A percentile compares a stretch with the other conserved stretches of the same genome.
Conservation (phyloP, 2,113 vertebrate genomes). For the Eulemur rufifrons region DNA sequence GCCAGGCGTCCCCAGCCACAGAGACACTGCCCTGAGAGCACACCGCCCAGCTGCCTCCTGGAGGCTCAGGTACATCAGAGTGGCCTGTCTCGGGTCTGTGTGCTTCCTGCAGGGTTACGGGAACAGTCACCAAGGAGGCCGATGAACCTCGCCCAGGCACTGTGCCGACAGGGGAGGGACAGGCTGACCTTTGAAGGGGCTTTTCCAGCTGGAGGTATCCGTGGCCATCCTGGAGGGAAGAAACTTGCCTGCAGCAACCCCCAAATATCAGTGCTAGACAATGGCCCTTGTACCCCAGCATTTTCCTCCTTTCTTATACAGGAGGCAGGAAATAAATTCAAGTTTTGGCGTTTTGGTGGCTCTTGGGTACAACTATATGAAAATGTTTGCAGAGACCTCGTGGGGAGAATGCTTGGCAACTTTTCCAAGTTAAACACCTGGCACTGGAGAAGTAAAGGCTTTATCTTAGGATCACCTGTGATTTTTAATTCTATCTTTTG, state of each 20-base stretch:
- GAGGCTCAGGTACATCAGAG: background rate
- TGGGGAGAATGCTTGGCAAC: background rate
- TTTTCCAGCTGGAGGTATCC: background rate
- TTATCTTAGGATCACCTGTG: background rate
- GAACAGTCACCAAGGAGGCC: background rate
- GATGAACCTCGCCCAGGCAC: rapidly evolving
- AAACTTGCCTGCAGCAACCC: background rate
- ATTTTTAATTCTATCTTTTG: background rate
- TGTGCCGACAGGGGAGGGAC: background rate
- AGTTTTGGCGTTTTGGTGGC: rapidly evolving
- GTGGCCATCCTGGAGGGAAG: background rate
- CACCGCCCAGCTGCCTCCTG: background rate
- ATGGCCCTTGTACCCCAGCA: background rate
- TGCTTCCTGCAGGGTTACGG: background rate
- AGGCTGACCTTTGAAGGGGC: background rate
- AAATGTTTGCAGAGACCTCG: background rate
- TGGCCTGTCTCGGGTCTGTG: rapidly evolving
- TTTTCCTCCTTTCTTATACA: background rate
- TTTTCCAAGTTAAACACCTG: conserved; percentile 8
- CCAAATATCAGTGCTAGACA: background rate
- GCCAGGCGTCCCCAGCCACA: background rate
- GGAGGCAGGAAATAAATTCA: no score
- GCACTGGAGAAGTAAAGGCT: background rate
- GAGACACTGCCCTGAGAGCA: background rate
- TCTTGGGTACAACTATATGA: background rate